Conservation (phyloP, 92 coral and sea anemone genomes). For the Bergia sp. region DNA sequence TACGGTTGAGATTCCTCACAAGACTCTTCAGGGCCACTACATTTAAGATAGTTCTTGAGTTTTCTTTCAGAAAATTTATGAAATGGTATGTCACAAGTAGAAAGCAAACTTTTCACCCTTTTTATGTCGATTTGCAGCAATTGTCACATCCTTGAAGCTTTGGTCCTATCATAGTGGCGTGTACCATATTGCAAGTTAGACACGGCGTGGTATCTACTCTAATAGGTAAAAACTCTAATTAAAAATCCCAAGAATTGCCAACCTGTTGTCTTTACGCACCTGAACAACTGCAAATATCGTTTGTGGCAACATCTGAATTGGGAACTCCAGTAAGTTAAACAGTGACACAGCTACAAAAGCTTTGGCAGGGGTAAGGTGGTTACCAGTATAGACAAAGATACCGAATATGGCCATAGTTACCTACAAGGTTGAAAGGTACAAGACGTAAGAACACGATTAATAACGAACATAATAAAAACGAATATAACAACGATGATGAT, state of each 20-base stretch:
- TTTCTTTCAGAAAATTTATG: no score
- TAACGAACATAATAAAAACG: not conserved
- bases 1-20: no score
- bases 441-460: not conserved
- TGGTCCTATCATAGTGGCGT: no score
- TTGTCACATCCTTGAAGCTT: no score
- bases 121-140: no score
- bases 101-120: no score
- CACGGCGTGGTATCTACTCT: no score
- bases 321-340: conserved; percentile 86
- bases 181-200: no score
- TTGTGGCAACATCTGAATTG: conserved; percentile 76
- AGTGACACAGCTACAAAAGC: conserved; percentile 93
- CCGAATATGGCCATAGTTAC: conserved; percentile 86
- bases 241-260: not conserved
- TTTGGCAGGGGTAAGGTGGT: conserved; percentile 82
- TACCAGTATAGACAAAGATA: conserved; percentile 78
- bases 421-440: conserved; percentile 29
- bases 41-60: no score
- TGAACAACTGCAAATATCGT: conserved; percentile 73
- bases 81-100: no score
- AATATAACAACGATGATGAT: not conserved
- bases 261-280: conserved; percentile 43
- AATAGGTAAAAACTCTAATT: no score
- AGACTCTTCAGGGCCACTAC: no score